A percentile compares a stretch with the other conserved stretches of the same genome.
Conservation (phyloP, 53 echinoderm and acorn worm species). For the Apostichopus leukothele region DNA sequence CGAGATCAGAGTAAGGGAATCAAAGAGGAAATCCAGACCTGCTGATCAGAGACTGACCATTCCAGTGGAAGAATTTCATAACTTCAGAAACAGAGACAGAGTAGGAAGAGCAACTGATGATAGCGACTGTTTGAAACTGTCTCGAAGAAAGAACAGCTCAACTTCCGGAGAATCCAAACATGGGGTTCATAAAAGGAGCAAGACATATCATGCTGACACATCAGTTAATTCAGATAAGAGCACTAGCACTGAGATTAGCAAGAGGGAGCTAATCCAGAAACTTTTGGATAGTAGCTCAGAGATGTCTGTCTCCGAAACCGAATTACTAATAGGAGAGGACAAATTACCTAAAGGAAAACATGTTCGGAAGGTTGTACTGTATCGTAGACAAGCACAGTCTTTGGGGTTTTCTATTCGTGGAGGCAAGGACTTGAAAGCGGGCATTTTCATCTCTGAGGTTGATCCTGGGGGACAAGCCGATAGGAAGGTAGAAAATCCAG, state of each 20-base stretch:
- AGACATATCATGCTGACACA: slow-evolving; percentile 59
- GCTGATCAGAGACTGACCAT: not conserved
- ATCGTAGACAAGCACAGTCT: slow-evolving; percentile 62
- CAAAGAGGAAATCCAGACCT: slow-evolving; percentile 28
- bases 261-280: slow-evolving; percentile 8
- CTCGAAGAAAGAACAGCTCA: slow-evolving; percentile 26
- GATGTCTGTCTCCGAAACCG: not conserved
- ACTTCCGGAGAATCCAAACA: not conserved
- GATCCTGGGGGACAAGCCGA: slow-evolving; percentile 92
- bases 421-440: slow-evolving; percentile 83
- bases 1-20: not conserved
- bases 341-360: slow-evolving; percentile 10
- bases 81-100: slow-evolving; percentile 1
- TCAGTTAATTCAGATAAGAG: not conserved
- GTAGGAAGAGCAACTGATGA: not conserved
- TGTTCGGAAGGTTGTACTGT: slow-evolving; percentile 75
- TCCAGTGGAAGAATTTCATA: slow-evolving; percentile 11
- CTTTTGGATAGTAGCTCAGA: slow-evolving; percentile 10
- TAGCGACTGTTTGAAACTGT: slow-evolving; percentile 23
- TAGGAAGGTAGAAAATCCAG: slow-evolving; percentile 60
- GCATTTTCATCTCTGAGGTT: slow-evolving; percentile 90
- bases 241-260: not conserved
- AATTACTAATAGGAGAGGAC: slow-evolving; percentile 12
- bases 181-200: slow-evolving; percentile 67
- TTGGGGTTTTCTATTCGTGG: slow-evolving; percentile 96